These are phyloP conservation scores for Melanotaenia maccullochi DNA, from an alignment of 2,797 vertebrate species.

Conservation along the genomic window DNA sequence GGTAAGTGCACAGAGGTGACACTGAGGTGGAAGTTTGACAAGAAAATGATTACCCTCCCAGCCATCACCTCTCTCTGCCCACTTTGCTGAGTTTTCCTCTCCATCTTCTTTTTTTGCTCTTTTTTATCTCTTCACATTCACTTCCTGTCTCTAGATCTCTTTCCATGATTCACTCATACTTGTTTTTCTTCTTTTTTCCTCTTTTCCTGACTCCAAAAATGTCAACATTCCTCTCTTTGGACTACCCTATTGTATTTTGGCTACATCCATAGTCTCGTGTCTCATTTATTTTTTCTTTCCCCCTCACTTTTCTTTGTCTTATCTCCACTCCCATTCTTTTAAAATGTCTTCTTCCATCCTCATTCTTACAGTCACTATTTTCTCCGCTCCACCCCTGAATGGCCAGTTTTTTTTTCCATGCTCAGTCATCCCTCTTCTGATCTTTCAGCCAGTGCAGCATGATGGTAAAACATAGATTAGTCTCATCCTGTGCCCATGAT, in stretches of 20 bases:
- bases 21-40: constrained; percentile 53
- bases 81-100: constrained; percentile 7
- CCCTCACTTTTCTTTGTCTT: constrained; percentile 1
- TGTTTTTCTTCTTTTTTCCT: not conserved
- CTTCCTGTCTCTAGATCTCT: constrained; percentile 18
- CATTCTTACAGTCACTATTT: constrained; percentile 11
- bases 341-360: not conserved
- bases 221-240: constrained; percentile 3
- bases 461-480: constrained; percentile 6
- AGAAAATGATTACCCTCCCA: constrained; percentile 36
- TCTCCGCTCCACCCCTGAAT: constrained; percentile 12
- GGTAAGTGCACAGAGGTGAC: constrained; percentile 68
- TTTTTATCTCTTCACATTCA: constrained; percentile 35
- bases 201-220: constrained; percentile 12
- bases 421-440: constrained; percentile 23
- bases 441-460: constrained; percentile 27
- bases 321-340: not conserved
- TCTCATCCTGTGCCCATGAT: constrained; percentile 5
- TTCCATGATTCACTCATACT: constrained; percentile 17
- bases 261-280: not conserved
- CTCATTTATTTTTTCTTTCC: constrained; percentile 35
- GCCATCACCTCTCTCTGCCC: constrained; percentile 9
- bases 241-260: not conserved
- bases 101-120: constrained; percentile 9
- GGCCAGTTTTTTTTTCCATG: constrained; percentile 7